Base-by-base conservation (phyloP, 1,140 invertebrate genomes). In the Drosophila sulfurigaster region DNA sequence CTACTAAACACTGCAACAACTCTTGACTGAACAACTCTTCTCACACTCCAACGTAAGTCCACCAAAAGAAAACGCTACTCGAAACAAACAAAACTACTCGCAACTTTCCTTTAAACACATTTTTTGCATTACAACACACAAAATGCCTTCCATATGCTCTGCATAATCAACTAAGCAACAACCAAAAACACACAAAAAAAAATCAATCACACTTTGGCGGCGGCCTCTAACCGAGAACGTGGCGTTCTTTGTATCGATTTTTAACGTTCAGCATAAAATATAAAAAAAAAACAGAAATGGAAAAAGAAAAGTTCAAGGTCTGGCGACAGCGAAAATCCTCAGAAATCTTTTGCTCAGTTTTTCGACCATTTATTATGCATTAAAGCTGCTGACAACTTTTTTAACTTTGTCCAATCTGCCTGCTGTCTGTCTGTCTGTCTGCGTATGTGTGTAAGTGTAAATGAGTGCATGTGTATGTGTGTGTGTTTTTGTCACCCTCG, bases 221-320 rank as follows among this genome's bases (percentile, higher is more conserved):
- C 51, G 20, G 60, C 52, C 30, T 48, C 20, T 25, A 25, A 25
- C 20, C 28, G 38, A 45, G 59, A 45, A 13, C 30, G 60, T 46
- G 25, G 32, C 8, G 63, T 59, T 32, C 25, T 32, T 38, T 11
- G 25, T 74, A 87, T 87, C 65, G 82, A 87, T 87, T 87, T 87
- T 82, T 81, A 38, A 35, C 49, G 6, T 41, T 28, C 45, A 57
- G 30, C 35, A 16, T 51, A 62, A 68, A 68, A 41, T 32, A n/a
- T 4, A 48, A 51, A 45, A 48, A 51, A 45, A 16, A 11, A 63
- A 5, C 13, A 28, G 13, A 35, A 20, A 15, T 28, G 30, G 6
- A 32, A 7, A 32, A 60, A 85, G 81, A 70, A 76, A 79, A 85
- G 81, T 81, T 89, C 85, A 89, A 89, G 85, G 85, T 81, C 72